Evolutionary conservation across 2,113 vertebrate species (phyloP).

Genomic region (Tupaia chinensis): DNA sequence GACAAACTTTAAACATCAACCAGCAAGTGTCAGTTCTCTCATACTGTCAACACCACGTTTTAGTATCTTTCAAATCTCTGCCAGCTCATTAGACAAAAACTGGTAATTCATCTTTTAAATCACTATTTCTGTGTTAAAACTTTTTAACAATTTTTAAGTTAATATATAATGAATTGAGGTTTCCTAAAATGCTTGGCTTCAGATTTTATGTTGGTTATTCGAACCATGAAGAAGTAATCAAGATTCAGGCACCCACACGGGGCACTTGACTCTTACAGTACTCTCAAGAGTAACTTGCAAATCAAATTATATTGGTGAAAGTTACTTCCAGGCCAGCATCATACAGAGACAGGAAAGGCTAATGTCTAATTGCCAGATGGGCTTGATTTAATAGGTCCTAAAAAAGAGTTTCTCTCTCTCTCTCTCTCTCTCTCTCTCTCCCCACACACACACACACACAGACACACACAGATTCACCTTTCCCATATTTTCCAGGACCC

Average conservation of each 20-base stretch:
- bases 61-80: constrained; percentile 54
- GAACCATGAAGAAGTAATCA: constrained; percentile 9
- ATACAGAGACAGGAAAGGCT: not conserved
- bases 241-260: not conserved
- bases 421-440: no score
- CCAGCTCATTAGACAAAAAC: constrained; percentile 47
- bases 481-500: not conserved
- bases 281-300: not conserved
- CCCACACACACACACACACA: not conserved
- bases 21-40: constrained; percentile 49
- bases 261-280: constrained; percentile 22
- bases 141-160: constrained; percentile 39
- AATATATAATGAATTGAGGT: constrained; percentile 55
- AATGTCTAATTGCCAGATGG: not conserved
- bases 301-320: not conserved
- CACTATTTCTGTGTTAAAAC: constrained; percentile 48
- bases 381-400: not conserved
- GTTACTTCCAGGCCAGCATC: constrained; percentile 21
- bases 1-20: constrained; percentile 56
- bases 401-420: not conserved
- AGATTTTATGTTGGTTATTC: not conserved
- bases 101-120: constrained; percentile 52
- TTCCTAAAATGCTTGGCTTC: constrained; percentile 27
- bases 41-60: constrained; percentile 31
- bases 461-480: not conserved